A percentile compares a stretch with the other conserved stretches of the same genome.
These are phyloP conservation scores for Syngnathus scovelli DNA, from an alignment of 2,113 vertebrate genomes.

Conservation along the genomic window DNA sequence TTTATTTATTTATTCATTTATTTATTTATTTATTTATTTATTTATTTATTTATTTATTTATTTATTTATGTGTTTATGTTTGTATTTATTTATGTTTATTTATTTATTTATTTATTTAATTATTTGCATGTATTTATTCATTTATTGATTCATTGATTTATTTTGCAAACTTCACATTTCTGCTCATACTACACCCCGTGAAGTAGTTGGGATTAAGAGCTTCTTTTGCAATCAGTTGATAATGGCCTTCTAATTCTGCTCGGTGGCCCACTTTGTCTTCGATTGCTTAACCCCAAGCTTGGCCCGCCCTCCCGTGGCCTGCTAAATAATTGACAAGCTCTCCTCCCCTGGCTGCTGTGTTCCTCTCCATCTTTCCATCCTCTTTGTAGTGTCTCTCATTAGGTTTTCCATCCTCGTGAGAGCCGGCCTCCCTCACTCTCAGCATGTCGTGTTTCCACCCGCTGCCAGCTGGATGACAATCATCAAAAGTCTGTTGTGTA, in stretches of 20 bases:
- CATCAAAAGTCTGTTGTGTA: background rate
- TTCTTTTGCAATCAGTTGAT: conserved; percentile 29
- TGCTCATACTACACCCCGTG: background rate
- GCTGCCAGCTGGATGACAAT: conserved; percentile 19
- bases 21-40: background rate
- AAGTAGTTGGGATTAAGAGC: conserved; percentile 7
- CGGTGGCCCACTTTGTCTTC: conserved; percentile 42
- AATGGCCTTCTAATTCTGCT: conserved; percentile 40
- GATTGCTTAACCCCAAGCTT: conserved; percentile 33
- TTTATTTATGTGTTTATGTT: background rate
- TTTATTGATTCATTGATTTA: too few relatives aligned
- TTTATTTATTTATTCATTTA: background rate
- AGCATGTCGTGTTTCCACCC: conserved; percentile 42
- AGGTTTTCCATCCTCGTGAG: conserved; percentile 17
- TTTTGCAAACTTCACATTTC: background rate
- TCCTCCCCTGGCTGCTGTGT: conserved; percentile 18
- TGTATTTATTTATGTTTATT: too few relatives aligned
- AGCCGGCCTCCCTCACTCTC: conserved; percentile 9
- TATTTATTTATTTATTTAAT: background rate
- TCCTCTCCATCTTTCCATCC: conserved; percentile 3
- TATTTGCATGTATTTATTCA: background rate
- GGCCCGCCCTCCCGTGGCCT: conserved; percentile 14
- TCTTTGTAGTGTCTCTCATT: conserved; percentile 39
- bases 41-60: background rate
- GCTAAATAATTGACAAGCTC: conserved; percentile 73